These are phyloP conservation scores for Chelidonichthys spinosus DNA, from an alignment of 2,797 vertebrate genomes.

Conservation along the genomic window DNA sequence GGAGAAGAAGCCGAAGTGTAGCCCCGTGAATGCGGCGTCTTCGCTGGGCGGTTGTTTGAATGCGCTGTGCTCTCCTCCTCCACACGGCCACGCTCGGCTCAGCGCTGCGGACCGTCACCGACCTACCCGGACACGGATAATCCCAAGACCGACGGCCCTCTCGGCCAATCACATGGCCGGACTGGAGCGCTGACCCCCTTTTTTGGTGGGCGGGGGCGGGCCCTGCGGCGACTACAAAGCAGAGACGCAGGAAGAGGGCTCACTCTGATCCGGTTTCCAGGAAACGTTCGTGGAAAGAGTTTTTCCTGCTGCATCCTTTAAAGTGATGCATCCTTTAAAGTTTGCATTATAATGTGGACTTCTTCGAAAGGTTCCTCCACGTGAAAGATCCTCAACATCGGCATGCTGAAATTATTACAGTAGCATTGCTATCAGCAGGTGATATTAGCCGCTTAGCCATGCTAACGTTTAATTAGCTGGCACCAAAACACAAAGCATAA, in stretches of 20 bases:
- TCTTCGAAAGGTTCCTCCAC: not conserved
- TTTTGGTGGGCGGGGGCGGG: conserved; percentile 2
- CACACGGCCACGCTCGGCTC: conserved; percentile 39
- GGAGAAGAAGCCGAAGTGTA: conserved; percentile 37
- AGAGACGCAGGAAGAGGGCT: conserved; percentile 11
- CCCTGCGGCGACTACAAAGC: not conserved
- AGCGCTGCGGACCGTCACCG: conserved; percentile 51
- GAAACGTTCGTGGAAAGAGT: not conserved
- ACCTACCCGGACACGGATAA: conserved; percentile 75
- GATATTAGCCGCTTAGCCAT: not conserved
- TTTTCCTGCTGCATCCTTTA: not conserved
- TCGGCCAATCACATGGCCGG: conserved; percentile 70
- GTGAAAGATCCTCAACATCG: not conserved
- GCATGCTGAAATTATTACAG: not conserved
- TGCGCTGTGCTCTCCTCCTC: conserved; percentile 46
- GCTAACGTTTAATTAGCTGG: not conserved
- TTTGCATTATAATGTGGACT: not conserved
- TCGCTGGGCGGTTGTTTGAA: conserved; percentile 73
- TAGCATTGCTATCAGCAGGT: not conserved
- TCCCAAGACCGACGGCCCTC: conserved; percentile 57
- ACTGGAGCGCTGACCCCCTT: not conserved
- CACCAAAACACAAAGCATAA: not conserved
- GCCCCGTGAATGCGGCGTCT: conserved; percentile 63
- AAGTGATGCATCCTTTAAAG: not conserved
- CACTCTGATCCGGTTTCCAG: conserved; percentile 11